Evolutionary conservation across 1,140 invertebrate genomes (phyloP).

Genomic region (Euwallacea fornicatus): DNA sequence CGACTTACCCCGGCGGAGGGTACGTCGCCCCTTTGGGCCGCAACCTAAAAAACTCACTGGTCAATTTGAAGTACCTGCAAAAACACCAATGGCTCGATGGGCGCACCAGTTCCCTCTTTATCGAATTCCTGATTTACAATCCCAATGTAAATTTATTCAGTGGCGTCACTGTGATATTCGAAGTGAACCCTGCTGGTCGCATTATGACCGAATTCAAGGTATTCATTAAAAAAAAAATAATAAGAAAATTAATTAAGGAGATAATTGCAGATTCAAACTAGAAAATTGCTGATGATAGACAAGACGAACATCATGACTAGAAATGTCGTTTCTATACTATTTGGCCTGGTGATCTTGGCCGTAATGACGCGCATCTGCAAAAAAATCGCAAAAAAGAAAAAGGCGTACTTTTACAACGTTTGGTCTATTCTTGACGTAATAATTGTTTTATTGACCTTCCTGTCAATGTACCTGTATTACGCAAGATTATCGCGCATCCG

Average conservation of each 20-base stretch:
- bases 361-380: conserved; percentile 1
- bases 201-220: conserved; percentile 26
- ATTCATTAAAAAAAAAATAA: not conserved
- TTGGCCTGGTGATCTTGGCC: conserved; percentile 11
- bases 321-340: conserved; percentile 3
- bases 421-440: conserved; percentile 26
- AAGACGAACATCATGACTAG: conserved; percentile 2
- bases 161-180: conserved; percentile 35
- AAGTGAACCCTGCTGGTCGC: conserved; percentile 39
- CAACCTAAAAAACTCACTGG: conserved; percentile 39
- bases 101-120: conserved; percentile 36
- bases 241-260: too few relatives aligned
- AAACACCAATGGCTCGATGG: conserved; percentile 42
- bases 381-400: conserved; percentile 15
- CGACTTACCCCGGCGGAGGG: conserved; percentile 39
- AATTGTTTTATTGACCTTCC: conserved; percentile 19
- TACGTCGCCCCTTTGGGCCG: conserved; percentile 42
- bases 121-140: conserved; percentile 43
- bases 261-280: conserved; percentile 29
- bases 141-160: conserved; percentile 43
- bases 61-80: conserved; percentile 40
- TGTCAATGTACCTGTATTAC: conserved; percentile 27
- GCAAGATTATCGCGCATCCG: conserved; percentile 28
- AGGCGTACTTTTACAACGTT: conserved; percentile 7
- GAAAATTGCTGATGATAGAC: conserved; percentile 29